Base-by-base conservation (phyloP, 2,113 vertebrate species). In the Tetraodon nigroviridis region DNA sequence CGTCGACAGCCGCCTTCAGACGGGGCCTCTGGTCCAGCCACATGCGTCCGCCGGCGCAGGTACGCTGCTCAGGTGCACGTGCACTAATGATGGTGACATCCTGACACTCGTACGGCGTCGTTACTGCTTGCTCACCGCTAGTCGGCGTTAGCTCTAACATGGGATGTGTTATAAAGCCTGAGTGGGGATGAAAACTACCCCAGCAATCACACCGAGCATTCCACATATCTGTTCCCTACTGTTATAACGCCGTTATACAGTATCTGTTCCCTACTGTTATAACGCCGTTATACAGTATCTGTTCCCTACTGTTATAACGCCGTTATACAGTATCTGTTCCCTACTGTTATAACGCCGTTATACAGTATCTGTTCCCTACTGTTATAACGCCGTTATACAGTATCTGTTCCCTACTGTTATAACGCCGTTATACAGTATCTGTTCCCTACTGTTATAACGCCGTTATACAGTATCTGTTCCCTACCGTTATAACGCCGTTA, bases 1-100 rank as follows among this genome's bases (percentile, higher is more conserved):
- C 14, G 61, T 45, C 73, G 74, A 76, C 72, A 68, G 69, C 61
- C 48, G 14, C 24, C 55, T 76, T 55, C 47, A 52, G 66, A 56
- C n/a, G 2, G 54, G 32, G 47, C 47, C 44, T 60, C 41, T 32
- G 46, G 29, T 58, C 48, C 58, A 67, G 67, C 51, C 71, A 48
- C 54, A 44, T 42, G 58, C 29, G 51, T 64, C 20, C 19, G 8
- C 3, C 54, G 29, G 42, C 47, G 22, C 32, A 24, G 48, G 22
- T 24, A 24, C 22, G 22, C 22, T 24, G 22, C 22, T 3, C 22
- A 24, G 29, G 29, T 32, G 29, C 29, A 32, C 29, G 29, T 32
- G 29, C 29, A 32, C 2, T 7, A 32, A 32, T 7, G 8, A 6
- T 10, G 29, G 5, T 32, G 6, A 32, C 29, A 32, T 32, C 5